Evolutionary conservation across 2,888 invertebrate genomes (phyloP).

Genomic region (Lasioglossum vierecki): DNA sequence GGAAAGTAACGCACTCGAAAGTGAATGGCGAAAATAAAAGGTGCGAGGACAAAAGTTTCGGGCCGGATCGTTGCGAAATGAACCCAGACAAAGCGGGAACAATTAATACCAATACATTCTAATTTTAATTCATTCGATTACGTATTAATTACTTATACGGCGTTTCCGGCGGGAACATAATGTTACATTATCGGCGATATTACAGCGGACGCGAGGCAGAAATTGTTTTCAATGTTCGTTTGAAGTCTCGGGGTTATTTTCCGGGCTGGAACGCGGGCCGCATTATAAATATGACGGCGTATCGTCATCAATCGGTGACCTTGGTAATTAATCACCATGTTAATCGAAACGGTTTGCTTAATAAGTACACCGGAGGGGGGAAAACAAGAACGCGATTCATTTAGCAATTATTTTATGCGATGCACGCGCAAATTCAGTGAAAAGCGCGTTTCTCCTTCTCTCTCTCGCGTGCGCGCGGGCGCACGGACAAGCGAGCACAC

Average conservation of each 20-base stretch:
- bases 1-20: not conserved
- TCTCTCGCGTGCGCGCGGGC: not conserved
- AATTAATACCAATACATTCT: conserved; percentile 38
- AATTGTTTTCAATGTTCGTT: conserved; percentile 60
- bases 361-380: conserved; percentile 65
- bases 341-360: conserved; percentile 72
- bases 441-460: conserved; percentile 30
- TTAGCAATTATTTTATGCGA: conserved; percentile 73
- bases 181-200: conserved; percentile 54
- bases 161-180: conserved; percentile 53
- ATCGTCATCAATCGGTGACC: conserved; percentile 66
- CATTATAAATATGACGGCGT: conserved; percentile 60
- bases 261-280: conserved; percentile 18
- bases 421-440: conserved; percentile 59
- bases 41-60: not conserved
- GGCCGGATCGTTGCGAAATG: too few relatives aligned
- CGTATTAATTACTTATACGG: conserved; percentile 53
- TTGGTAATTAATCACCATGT: conserved; percentile 72
- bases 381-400: conserved; percentile 71
- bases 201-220: conserved; percentile 44
- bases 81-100: not conserved
- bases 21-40: not conserved
- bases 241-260: conserved; percentile 57
- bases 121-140: conserved; percentile 52
- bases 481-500: conserved; percentile 36